phyloP scores from a whole-genome alignment of 2,888 invertebrate species.

The Microctonus hyperodae region DNA sequence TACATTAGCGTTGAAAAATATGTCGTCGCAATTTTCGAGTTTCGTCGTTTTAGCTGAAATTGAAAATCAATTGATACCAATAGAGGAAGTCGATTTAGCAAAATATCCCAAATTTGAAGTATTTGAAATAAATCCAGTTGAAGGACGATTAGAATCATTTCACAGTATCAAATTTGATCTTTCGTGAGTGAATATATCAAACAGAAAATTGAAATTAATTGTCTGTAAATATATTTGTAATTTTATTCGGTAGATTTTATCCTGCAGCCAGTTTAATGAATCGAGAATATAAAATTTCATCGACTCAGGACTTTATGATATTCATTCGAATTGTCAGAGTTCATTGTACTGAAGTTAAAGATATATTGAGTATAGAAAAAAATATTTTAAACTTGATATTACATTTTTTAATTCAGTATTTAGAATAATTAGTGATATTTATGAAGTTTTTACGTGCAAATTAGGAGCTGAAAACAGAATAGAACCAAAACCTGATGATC shows the following conservation, averaged over 20 bases:
- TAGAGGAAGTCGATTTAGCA: constrained; percentile 41
- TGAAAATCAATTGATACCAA: constrained; percentile 50
- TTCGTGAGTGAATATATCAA: constrained; percentile 42
- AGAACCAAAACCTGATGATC: constrained; percentile 30
- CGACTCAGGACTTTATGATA: constrained; percentile 42
- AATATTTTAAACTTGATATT: background rate
- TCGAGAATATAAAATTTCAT: background rate
- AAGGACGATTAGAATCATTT: constrained; percentile 55
- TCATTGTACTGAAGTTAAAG: constrained; percentile 42
- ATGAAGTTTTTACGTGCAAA: background rate
- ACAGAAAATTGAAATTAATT: background rate
- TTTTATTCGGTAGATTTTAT: background rate
- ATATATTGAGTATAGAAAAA: constrained; percentile 39
- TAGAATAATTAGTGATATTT: too few relatives aligned
- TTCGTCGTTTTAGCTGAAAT: constrained; percentile 61
- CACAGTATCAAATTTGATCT: constrained; percentile 52
- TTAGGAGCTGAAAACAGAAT: constrained; percentile 31
- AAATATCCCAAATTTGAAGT: constrained; percentile 43
- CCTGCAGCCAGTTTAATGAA: background rate
- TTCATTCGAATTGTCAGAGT: constrained; percentile 46
- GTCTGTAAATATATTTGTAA: background rate
- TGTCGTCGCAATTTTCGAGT: constrained; percentile 59
- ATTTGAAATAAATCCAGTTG: constrained; percentile 49
- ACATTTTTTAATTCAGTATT: too few relatives aligned
- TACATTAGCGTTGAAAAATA: constrained; percentile 60